Conservation (phyloP, 2,113 vertebrate genomes). For the Serinus canaria region DNA sequence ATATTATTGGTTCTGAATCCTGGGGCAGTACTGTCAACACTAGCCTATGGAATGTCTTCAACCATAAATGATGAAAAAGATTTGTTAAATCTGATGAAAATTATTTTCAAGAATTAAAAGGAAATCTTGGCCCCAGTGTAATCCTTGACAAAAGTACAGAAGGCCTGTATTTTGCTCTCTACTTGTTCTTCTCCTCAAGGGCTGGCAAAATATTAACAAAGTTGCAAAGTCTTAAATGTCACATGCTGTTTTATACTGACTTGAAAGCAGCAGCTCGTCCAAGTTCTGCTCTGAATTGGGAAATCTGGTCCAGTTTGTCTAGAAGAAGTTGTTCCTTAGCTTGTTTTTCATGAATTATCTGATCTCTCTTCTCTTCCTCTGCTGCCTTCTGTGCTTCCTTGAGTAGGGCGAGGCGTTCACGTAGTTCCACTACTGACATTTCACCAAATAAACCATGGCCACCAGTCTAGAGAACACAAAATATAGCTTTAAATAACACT, state of each 20-base stretch:
- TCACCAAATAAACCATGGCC: conserved; percentile 85
- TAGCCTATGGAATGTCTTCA: neutral
- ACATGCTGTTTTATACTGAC: conserved; percentile 69
- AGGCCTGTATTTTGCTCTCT: neutral
- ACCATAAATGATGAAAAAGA: neutral
- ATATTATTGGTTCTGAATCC: neutral
- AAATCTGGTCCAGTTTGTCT: conserved; percentile 79
- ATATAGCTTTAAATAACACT: conserved; percentile 29
- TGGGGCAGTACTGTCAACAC: neutral
- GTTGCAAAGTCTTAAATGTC: conserved; percentile 32
- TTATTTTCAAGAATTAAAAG: neutral
- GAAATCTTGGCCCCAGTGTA: neutral
- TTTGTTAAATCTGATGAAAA: conserved; percentile 14
- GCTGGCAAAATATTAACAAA: conserved; percentile 17
- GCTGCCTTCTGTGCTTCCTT: conserved; percentile 73
- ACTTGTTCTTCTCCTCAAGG: neutral
- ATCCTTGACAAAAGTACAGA: neutral
- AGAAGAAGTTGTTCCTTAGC: conserved; percentile 77
- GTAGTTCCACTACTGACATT: conserved; percentile 90
- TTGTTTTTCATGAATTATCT: conserved; percentile 82
- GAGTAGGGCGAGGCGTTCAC: conserved; percentile 80
- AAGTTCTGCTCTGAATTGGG: conserved; percentile 74
- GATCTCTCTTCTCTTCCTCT: conserved; percentile 79
- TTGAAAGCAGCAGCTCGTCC: conserved; percentile 76
- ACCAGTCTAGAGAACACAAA: conserved; percentile 69